Base-by-base conservation (phyloP, 2,797 vertebrate genomes). In the Cynopterus sphinx region DNA sequence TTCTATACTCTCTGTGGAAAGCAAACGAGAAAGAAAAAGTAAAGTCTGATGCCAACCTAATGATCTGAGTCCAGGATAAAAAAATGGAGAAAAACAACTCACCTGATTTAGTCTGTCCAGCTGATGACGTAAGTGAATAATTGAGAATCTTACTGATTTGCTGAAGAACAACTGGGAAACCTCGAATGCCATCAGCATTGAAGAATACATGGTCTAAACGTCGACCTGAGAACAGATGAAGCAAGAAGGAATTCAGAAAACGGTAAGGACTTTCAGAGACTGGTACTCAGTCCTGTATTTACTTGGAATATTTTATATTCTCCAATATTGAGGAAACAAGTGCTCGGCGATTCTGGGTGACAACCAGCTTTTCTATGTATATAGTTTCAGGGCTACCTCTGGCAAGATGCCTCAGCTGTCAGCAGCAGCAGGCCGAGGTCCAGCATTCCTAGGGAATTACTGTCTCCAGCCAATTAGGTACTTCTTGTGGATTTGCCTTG, bases 111-210 rank as follows among this genome's bases (percentile, higher is more conserved):
- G 96, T 96, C 4, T 98, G 98, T 75, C 98, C 98, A 41, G 97
- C 96, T 61, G 98, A 96, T 61, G 98, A 96, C 1, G 51, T 75
- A 73, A 97, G 97, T 0, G 93, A 95, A 68, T 99, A 99, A 96
- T 99, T 99, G 92, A 99, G 98, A 97, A 99, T 99, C 98, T 99
- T 99, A 98, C 97, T 99, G 97, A 99, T 99, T 98, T 99, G 99
- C 78, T 99, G 99, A 79, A 99, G 98, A 74, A 99, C 98, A 92
- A 97, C 97, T 36, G 99, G 99, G 96, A 99, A 99, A 59, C 99
- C 99, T 95, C 97, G 98, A 94, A 99, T 98, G 26, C 98, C 99
- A 51, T 99, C 99, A 49, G 98, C 90, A 92, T 97, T 98, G 79
- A 98, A 91, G 31, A 98, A 96, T 74, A 98, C 97, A 0, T 95